A percentile compares a stretch with the other conserved stretches of the same genome.
Conservation (phyloP, 92 coral and sea anemone species). For the Palythoa grandiflora region DNA sequence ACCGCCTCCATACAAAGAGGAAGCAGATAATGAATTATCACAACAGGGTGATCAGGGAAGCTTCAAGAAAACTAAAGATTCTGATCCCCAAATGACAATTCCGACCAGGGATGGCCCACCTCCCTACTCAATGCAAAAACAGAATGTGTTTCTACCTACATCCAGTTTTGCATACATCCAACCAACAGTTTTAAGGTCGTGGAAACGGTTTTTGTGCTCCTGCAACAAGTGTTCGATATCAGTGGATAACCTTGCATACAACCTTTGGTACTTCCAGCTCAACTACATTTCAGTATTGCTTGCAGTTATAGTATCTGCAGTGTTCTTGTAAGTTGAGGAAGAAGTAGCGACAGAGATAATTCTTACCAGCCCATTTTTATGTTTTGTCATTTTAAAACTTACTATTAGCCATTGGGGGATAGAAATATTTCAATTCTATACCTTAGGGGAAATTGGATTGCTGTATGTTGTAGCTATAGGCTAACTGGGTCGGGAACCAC, state of each 20-base stretch:
- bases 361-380: background rate
- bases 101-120: background rate
- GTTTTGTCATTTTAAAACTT: too few species aligned
- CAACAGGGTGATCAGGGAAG: background rate
- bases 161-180: conserved; percentile 23
- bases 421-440: too few species aligned
- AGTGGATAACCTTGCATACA: conserved; percentile 30
- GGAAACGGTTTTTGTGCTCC: conserved; percentile 35
- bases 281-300: conserved; percentile 47
- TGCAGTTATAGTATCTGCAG: conserved; percentile 5
- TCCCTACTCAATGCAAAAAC: background rate
- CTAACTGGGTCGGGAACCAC: too few species aligned
- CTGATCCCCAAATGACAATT: background rate
- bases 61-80: background rate
- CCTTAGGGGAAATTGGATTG: too few species aligned
- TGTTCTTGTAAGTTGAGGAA: conserved; percentile 15
- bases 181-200: conserved; percentile 30
- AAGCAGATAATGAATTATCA: background rate
- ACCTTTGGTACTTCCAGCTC: conserved; percentile 44
- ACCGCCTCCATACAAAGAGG: conserved; percentile 16
- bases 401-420: too few species aligned
- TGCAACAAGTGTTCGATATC: conserved; percentile 34
- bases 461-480: too few species aligned
- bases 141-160: background rate
- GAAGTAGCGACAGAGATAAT: background rate